Conservation (phyloP, 2,113 vertebrate genomes). For the Microtus richardsoni region DNA sequence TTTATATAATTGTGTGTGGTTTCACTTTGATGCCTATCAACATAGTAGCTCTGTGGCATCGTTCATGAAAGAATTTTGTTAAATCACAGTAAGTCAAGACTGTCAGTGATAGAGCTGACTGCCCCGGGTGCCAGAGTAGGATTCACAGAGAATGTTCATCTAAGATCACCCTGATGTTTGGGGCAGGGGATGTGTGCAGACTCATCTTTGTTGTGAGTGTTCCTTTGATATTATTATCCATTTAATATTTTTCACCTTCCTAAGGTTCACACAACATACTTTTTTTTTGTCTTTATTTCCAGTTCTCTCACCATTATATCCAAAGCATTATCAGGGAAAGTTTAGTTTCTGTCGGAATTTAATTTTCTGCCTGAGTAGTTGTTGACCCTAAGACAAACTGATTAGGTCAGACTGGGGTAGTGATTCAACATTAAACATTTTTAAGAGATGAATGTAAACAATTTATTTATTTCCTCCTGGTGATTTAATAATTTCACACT, state of each 20-base stretch:
- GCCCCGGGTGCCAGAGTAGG: neutral
- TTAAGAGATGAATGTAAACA: neutral
- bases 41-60: neutral
- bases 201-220: neutral
- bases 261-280: neutral
- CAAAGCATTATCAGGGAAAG: neutral
- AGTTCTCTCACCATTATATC: neutral
- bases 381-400: neutral
- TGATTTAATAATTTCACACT: constrained; percentile 32
- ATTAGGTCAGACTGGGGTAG: neutral
- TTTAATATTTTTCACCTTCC: neutral
- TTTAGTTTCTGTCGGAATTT: constrained; percentile 17
- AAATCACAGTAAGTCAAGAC: neutral
- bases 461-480: constrained; percentile 32
- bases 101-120: neutral
- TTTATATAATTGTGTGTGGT: neutral
- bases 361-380: neutral
- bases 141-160: neutral
- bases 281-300: neutral
- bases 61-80: neutral
- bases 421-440: neutral
- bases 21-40: neutral
- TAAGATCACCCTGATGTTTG: neutral
- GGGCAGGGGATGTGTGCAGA: neutral
- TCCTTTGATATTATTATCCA: neutral